Conservation (phyloP, 1,140 invertebrate genomes). For the Ephestia elutella region DNA sequence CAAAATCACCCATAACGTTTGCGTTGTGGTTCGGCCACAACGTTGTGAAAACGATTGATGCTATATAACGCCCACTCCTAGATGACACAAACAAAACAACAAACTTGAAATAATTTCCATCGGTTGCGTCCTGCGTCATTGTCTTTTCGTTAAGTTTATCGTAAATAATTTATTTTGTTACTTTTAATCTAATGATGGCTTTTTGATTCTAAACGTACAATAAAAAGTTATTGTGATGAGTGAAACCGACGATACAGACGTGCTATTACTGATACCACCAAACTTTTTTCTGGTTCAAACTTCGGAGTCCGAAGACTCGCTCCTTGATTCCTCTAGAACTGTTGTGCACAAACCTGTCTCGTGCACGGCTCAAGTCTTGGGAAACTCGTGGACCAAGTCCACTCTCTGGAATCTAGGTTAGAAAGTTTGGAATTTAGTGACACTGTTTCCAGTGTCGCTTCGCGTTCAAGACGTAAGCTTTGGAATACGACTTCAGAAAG, state of each 20-base stretch:
- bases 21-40: too few species aligned
- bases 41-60: too few species aligned
- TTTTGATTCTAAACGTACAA: slow-evolving; percentile 18
- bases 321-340: slow-evolving; percentile 47
- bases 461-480: slow-evolving; percentile 28
- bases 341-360: slow-evolving; percentile 56
- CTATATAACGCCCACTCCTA: too few species aligned
- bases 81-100: too few species aligned
- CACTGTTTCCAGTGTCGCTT: slow-evolving; percentile 34
- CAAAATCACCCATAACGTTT: too few species aligned
- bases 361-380: slow-evolving; percentile 74
- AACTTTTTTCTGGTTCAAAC: slow-evolving; percentile 79
- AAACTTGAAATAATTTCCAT: too few species aligned
- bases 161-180: background rate
- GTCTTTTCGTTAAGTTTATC: too few species aligned
- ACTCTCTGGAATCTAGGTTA: slow-evolving; percentile 76
- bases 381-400: slow-evolving; percentile 78
- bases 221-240: slow-evolving; percentile 77
- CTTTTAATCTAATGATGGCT: slow-evolving; percentile 22
- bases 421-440: slow-evolving; percentile 57
- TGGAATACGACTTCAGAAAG: slow-evolving; percentile 43
- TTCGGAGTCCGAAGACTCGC: slow-evolving; percentile 74
- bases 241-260: slow-evolving; percentile 88
- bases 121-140: too few species aligned
- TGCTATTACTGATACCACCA: slow-evolving; percentile 84